Percentiles rank a stretch among this genome's conserved stretches.
Evolutionary conservation across 2,888 invertebrate species (phyloP).

Genomic region (Caenorhabditis wallacei): DNA sequence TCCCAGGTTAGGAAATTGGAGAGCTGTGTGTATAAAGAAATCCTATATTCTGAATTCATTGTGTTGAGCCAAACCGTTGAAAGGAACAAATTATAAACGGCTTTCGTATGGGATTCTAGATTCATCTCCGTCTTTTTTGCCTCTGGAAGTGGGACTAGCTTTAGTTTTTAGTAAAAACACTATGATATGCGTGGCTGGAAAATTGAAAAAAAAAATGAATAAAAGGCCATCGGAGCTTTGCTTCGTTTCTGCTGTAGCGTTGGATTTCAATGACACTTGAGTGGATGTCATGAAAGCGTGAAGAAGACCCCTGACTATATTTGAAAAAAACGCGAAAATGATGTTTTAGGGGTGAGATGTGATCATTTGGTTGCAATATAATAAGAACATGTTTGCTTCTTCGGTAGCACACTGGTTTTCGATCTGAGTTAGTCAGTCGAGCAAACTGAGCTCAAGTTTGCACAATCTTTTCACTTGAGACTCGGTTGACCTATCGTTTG

Average conservation of each 20-base stretch:
- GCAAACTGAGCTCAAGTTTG: slow-evolving; percentile 34
- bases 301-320: slow-evolving; percentile 41
- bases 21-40: slow-evolving; percentile 65
- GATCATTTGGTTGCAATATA: slow-evolving; percentile 31
- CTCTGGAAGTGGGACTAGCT: neutral
- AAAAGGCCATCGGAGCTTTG: slow-evolving; percentile 34
- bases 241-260: slow-evolving; percentile 41
- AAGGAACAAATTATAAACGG: slow-evolving; percentile 48
- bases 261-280: slow-evolving; percentile 67
- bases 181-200: slow-evolving; percentile 40
- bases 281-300: slow-evolving; percentile 62
- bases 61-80: slow-evolving; percentile 3
- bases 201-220: slow-evolving; percentile 39
- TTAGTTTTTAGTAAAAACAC: slow-evolving; percentile 34
- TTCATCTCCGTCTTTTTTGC: neutral
- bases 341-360: slow-evolving; percentile 11
- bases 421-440: slow-evolving; percentile 19
- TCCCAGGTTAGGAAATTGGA: slow-evolving; percentile 63
- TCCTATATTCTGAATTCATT: slow-evolving; percentile 61
- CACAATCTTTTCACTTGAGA: slow-evolving; percentile 54
- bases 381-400: slow-evolving; percentile 39
- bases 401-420: slow-evolving; percentile 20
- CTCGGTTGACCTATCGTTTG: slow-evolving; percentile 28
- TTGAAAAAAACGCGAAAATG: slow-evolving; percentile 29
- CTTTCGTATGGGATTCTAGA: slow-evolving; percentile 6